Evolutionary conservation across 2,113 vertebrate genomes (phyloP).

Genomic region (Chloropsis hardwickii): DNA sequence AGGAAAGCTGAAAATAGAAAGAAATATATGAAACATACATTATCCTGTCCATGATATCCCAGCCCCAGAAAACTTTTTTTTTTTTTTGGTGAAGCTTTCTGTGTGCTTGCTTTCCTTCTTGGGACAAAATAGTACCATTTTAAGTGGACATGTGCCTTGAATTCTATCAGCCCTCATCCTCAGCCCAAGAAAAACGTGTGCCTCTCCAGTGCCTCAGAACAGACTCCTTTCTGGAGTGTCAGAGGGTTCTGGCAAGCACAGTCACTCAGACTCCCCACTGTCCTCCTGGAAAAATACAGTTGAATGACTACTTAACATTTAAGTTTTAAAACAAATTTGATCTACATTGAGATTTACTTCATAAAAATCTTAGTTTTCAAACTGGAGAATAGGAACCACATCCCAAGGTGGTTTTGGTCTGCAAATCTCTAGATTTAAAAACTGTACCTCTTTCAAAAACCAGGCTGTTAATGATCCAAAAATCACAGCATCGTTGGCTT

Average conservation of each 20-base stretch:
- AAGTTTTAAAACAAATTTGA: not conserved
- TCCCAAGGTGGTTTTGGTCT: not conserved
- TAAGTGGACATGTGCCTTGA: not conserved
- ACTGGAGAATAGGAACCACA: not conserved
- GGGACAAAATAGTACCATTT: not conserved
- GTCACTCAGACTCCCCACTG: not conserved
- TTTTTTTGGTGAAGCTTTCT: not conserved
- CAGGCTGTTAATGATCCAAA: conserved; percentile 91
- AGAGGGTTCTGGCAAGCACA: not conserved
- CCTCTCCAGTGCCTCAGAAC: not conserved
- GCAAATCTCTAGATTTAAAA: not conserved
- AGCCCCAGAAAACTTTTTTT: not conserved
- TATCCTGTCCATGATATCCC: not conserved
- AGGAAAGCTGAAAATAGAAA: conserved; percentile 78
- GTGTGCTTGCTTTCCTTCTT: not conserved
- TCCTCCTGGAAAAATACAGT: not conserved
- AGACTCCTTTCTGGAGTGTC: not conserved
- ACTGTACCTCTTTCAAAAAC: conserved; percentile 93
- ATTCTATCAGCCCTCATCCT: not conserved
- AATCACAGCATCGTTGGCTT: conserved; percentile 90
- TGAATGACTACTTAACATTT: not conserved
- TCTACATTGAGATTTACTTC: not conserved
- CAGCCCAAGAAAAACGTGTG: not conserved
- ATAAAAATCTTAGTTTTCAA: not conserved
- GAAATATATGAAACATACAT: not conserved